Evolutionary conservation across 2,797 vertebrate genomes (phyloP), one percentile per base, ranked within the genome.

Genomic region (Crocodylus rhombifer): DNA sequence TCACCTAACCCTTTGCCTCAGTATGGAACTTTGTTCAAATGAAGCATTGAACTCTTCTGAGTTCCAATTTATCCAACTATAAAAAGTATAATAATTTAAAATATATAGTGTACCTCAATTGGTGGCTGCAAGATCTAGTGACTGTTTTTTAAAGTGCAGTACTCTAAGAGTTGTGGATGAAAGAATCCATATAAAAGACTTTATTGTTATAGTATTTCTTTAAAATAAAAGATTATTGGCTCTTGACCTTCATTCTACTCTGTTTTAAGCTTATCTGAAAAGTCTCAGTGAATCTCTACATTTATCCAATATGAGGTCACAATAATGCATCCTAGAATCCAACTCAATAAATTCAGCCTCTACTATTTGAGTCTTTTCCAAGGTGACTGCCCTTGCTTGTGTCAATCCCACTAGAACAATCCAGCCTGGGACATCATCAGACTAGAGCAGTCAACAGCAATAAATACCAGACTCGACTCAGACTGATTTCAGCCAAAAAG

Each of bases 331-430:
- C 17, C 36, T 10, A 80, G 82, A 86, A 84, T 56, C 63, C 91
- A 75, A 82, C 84, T 89, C 60, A 87, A 65, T 87, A 92, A 95
- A 57, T 7, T 5, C 15, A 58, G 23, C 14, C 75, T 92, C 64
- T 78, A 21, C 23, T 8, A 77, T 85, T 90, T 86, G 13, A 87
- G 21, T 69, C 14, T 64, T 82, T 33, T 85, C 77, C 80, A 91
- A 92, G 57, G n/a, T 81, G 65, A 79, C 30, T 92, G 69, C 56
- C 28, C 42, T 87, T 87, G 77, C 30, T 87, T 7, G 3, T 63
- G 14, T 25, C 10, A 10, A 23, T 14, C 63, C 57, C 25, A 86
- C 13, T 3, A 14, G n/a, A 84, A 21, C 10, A 57, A 2, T 51
- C 3, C 7, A 7, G 4, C 69, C 88, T 80, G 82, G 61, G 57